These are phyloP conservation scores for Tetragonisca angustula DNA, from an alignment of 2,888 invertebrate species.

Conservation along the genomic window DNA sequence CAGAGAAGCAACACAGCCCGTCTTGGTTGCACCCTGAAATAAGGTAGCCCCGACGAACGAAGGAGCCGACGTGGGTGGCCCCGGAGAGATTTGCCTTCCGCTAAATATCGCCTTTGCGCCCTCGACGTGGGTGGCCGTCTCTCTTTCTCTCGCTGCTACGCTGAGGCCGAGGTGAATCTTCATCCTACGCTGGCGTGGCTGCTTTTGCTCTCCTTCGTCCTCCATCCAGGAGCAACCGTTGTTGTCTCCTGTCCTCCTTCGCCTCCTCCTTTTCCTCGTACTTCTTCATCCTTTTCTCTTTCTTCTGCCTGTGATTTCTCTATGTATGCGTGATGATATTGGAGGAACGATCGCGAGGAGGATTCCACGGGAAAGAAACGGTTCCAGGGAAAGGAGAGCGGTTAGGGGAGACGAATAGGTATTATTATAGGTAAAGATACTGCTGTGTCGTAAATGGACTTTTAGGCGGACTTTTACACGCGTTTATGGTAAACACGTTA, in stretches of 20 bases:
- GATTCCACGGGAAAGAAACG: neutral
- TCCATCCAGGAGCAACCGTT: slow-evolving; percentile 57
- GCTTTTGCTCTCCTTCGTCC: slow-evolving; percentile 47
- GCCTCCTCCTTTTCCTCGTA: slow-evolving; percentile 34
- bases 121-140: slow-evolving; percentile 82
- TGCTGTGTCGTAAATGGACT: slow-evolving; percentile 55
- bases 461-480: no score
- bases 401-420: slow-evolving; percentile 36
- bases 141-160: slow-evolving; percentile 22
- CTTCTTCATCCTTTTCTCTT: slow-evolving; percentile 55
- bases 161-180: slow-evolving; percentile 64
- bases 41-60: slow-evolving; percentile 77
- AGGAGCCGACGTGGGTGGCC: slow-evolving; percentile 82
- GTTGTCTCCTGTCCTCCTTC: slow-evolving; percentile 66
- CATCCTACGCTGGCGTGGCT: slow-evolving; percentile 60
- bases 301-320: slow-evolving; percentile 27
- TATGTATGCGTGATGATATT: slow-evolving; percentile 20
- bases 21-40: slow-evolving; percentile 74
- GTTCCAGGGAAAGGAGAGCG: slow-evolving; percentile 14
- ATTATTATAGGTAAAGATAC: slow-evolving; percentile 56
- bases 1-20: slow-evolving; percentile 47
- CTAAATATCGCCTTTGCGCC: slow-evolving; percentile 83
- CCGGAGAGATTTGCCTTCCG: slow-evolving; percentile 82
- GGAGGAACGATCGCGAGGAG: neutral
- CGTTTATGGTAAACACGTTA: no score